A percentile compares a stretch with the other conserved stretches of the same genome.
Evolutionary conservation across 2,797 vertebrate species (phyloP).

Genomic region (Rhincodon typus): DNA sequence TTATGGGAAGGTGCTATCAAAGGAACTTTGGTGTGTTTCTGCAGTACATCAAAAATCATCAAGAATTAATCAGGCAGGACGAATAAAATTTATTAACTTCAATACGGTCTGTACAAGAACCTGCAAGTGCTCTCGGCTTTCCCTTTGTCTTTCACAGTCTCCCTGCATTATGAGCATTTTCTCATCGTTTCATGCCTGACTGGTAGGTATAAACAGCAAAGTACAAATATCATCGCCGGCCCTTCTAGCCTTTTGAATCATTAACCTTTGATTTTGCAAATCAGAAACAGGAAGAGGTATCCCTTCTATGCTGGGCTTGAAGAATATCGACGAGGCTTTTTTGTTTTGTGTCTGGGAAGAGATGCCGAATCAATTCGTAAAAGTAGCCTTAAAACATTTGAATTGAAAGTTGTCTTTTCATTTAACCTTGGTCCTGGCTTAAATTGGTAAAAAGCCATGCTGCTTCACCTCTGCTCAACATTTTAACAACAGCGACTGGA

Average conservation of each 20-base stretch:
- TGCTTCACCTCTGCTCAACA: too few species aligned
- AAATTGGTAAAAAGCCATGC: not conserved
- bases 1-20: too few species aligned
- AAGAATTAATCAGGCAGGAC: too few species aligned
- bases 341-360: not conserved
- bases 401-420: not conserved
- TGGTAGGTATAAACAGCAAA: not conserved
- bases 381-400: not conserved
- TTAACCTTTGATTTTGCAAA: not conserved
- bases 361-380: not conserved
- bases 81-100: not conserved
- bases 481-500: not conserved
- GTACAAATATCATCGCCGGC: not conserved
- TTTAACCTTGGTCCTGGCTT: not conserved
- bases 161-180: not conserved
- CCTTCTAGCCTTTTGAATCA: not conserved
- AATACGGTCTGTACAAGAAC: too few species aligned
- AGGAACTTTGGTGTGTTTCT: too few species aligned
- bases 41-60: too few species aligned
- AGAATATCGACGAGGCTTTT: not conserved
- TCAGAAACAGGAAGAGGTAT: not conserved
- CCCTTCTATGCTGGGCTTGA: too few species aligned
- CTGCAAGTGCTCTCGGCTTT: not conserved
- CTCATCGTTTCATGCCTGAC: not conserved
- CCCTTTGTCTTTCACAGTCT: not conserved